phyloP scores from a whole-genome alignment of 1,140 invertebrate genomes.

The Trichomalopsis sarcophagae region DNA sequence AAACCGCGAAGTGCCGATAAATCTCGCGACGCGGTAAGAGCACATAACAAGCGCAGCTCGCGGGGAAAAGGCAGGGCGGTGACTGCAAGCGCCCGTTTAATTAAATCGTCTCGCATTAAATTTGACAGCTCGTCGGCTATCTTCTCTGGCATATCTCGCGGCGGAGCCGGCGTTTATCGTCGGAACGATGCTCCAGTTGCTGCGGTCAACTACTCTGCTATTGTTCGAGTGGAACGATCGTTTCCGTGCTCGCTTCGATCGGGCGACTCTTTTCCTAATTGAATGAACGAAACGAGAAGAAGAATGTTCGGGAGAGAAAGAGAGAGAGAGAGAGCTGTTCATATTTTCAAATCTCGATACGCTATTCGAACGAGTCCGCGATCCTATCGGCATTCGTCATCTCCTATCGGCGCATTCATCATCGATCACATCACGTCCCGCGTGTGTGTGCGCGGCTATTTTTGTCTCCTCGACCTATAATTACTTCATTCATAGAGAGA shows the following conservation, averaged over 20 bases:
- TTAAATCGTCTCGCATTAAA: conserved; percentile 46
- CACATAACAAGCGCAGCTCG: conserved; percentile 16
- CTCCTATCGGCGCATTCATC: not conserved
- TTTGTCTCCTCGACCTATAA: not conserved
- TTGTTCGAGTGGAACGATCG: too few species aligned
- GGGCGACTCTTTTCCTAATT: too few species aligned
- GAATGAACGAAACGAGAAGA: too few species aligned
- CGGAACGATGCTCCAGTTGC: conserved; percentile 29
- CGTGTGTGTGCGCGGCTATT: not conserved
- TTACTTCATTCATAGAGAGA: conserved; percentile 9
- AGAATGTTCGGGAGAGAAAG: too few species aligned
- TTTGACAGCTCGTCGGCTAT: conserved; percentile 39
- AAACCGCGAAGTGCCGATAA: conserved; percentile 42
- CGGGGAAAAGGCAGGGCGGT: not conserved
- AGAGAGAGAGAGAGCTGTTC: too few species aligned
- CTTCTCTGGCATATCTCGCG: conserved; percentile 14
- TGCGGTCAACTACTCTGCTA: not conserved
- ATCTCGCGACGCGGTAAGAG: conserved; percentile 4
- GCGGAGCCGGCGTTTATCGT: conserved; percentile 31
- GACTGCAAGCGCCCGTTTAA: conserved; percentile 30
- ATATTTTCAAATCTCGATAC: not conserved
- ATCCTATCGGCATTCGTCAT: not conserved
- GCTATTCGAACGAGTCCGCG: not conserved
- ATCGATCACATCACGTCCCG: not conserved
- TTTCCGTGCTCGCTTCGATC: too few species aligned